Evolutionary conservation across 1,140 invertebrate species (phyloP).

Genomic region (Sycophaga agraensis): DNA sequence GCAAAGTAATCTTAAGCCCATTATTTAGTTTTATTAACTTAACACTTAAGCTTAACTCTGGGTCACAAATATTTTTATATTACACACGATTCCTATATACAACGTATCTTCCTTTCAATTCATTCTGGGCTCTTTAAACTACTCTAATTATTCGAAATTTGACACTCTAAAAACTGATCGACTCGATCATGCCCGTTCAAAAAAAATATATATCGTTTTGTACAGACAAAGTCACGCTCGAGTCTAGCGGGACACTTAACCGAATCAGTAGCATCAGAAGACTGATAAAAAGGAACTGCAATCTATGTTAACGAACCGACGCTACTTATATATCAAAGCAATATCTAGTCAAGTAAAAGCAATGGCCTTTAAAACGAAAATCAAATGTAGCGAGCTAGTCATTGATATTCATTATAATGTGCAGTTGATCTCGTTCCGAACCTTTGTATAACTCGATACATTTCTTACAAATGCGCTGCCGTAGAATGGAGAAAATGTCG

Average conservation of each 20-base stretch:
- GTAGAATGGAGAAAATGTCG: background rate
- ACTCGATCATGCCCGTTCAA: background rate
- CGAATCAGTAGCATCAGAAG: slow-evolving; percentile 26
- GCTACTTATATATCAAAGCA: slow-evolving; percentile 8
- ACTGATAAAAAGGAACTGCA: slow-evolving; percentile 23
- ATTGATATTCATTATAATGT: background rate
- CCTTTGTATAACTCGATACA: slow-evolving; percentile 8
- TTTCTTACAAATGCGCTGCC: slow-evolving; percentile 1
- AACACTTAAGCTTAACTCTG: too few relatives aligned
- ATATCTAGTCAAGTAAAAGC: slow-evolving; percentile 12
- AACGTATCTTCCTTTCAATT: too few relatives aligned
- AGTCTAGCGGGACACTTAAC: background rate
- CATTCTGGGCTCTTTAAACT: too few relatives aligned
- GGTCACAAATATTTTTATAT: too few relatives aligned
- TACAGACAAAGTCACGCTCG: background rate
- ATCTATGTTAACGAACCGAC: slow-evolving; percentile 3
- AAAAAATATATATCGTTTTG: slow-evolving; percentile 3
- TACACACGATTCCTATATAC: too few relatives aligned
- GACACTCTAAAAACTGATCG: background rate
- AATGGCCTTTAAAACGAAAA: slow-evolving; percentile 7
- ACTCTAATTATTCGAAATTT: background rate
- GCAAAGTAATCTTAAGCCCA: too few relatives aligned
- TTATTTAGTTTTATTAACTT: too few relatives aligned
- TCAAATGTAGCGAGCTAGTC: background rate
- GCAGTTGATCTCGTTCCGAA: too few relatives aligned